Evolutionary conservation across 2,888 invertebrate species (phyloP).

Genomic region (Bembecia ichneumoniformis): DNA sequence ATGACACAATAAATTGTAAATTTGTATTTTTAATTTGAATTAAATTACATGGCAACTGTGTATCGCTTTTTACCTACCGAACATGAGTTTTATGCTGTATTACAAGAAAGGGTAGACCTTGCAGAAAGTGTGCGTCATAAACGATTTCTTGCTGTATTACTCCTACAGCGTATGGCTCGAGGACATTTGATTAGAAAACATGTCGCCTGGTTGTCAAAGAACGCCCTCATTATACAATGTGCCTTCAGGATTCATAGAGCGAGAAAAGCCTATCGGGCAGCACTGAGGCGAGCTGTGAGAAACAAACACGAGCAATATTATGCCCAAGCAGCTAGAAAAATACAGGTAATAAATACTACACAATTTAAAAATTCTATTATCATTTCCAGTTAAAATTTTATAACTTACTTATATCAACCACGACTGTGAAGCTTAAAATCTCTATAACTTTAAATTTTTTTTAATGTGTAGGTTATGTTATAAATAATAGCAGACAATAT

Average conservation of each 20-base stretch:
- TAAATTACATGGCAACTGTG: conserved; percentile 43
- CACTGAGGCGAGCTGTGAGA: conserved; percentile 42
- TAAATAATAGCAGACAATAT: too few species aligned
- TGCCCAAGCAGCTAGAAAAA: conserved; percentile 35
- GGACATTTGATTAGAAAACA: conserved; percentile 51
- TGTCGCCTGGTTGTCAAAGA: conserved; percentile 42
- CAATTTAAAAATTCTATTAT: not conserved
- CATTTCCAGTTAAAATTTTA: not conserved
- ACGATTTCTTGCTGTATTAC: conserved; percentile 39
- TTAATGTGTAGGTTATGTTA: not conserved
- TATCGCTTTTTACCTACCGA: conserved; percentile 28
- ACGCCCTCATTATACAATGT: conserved; percentile 52
- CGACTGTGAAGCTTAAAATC: too few species aligned
- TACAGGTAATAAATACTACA: conserved; percentile 37
- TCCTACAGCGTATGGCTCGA: conserved; percentile 43
- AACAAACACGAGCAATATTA: conserved; percentile 47
- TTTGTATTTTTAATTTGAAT: not conserved
- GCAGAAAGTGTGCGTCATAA: conserved; percentile 35
- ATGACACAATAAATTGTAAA: too few species aligned
- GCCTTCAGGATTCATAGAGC: conserved; percentile 47
- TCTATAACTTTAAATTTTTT: too few species aligned
- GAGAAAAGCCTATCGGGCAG: conserved; percentile 35
- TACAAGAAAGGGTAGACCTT: conserved; percentile 35
- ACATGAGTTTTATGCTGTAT: conserved; percentile 33
- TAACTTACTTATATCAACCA: not conserved